These are phyloP conservation scores for Gnathonemus echidnorhynchus DNA, from an alignment of 2,113 vertebrate genomes.

Conservation along the genomic window DNA sequence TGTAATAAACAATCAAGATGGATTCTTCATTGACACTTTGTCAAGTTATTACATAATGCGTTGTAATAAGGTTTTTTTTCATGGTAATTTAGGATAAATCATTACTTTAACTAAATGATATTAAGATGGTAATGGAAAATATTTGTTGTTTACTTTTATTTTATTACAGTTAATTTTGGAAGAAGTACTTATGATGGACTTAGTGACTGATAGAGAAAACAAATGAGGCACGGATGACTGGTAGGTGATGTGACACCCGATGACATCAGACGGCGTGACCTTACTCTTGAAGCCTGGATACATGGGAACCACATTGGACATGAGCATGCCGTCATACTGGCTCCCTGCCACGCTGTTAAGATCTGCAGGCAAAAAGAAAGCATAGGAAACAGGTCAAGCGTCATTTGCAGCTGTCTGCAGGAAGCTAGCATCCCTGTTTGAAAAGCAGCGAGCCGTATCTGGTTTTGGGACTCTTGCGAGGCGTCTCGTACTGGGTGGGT, in stretches of 20 bases:
- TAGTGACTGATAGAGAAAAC: neutral
- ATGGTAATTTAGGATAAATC: neutral
- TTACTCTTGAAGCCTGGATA: slow-evolving; percentile 74
- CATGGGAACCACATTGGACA: slow-evolving; percentile 83
- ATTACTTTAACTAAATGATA: neutral
- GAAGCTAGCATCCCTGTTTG: neutral
- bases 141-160: neutral
- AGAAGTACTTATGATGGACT: neutral
- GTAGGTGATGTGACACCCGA: neutral
- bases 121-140: neutral
- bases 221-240: neutral
- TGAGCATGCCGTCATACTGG: slow-evolving; percentile 74
- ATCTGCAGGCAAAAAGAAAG: slow-evolving; percentile 50
- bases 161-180: neutral
- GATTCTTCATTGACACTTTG: neutral
- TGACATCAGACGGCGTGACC: slow-evolving; percentile 23
- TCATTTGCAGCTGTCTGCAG: neutral
- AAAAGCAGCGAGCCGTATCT: neutral
- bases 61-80: neutral
- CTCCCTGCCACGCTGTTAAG: slow-evolving; percentile 50
- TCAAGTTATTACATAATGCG: neutral
- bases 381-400: neutral
- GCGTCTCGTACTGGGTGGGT: slow-evolving; percentile 74
- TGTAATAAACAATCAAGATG: neutral
- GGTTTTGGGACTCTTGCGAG: neutral